Evolutionary conservation across 2,113 vertebrate genomes (phyloP).

Genomic region (Lipotes vexillifer): DNA sequence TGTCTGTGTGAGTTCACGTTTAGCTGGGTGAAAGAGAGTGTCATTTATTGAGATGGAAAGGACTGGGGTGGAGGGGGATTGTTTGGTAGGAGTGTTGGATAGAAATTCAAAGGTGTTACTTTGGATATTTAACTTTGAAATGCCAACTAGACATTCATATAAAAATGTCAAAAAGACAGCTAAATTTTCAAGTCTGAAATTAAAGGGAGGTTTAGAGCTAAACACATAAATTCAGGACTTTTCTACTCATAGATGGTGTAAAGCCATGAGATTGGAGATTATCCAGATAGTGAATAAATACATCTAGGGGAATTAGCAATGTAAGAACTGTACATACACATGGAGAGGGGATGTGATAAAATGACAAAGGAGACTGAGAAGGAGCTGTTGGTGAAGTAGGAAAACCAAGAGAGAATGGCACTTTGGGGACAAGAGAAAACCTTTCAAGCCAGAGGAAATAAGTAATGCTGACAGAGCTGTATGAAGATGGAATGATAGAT

Average conservation of each 20-base stretch:
- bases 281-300: neutral
- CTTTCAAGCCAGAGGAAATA: neutral
- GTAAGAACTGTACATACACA: no score
- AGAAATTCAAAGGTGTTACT: neutral
- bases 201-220: neutral
- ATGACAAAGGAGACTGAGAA: neutral
- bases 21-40: neutral
- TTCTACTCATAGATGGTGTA: neutral
- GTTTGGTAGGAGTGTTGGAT: neutral
- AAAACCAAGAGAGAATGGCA: neutral
- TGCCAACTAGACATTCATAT: neutral
- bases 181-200: neutral
- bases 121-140: neutral
- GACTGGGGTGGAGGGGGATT: neutral
- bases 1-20: neutral
- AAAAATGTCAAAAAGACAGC: neutral
- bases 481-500: neutral
- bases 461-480: neutral
- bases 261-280: neutral
- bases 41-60: neutral
- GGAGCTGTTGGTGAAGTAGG: neutral
- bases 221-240: neutral
- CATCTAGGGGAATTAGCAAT: neutral
- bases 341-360: neutral
- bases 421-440: neutral